Base-by-base conservation (phyloP, 2,888 invertebrate species). In the Cheilosia soror region DNA sequence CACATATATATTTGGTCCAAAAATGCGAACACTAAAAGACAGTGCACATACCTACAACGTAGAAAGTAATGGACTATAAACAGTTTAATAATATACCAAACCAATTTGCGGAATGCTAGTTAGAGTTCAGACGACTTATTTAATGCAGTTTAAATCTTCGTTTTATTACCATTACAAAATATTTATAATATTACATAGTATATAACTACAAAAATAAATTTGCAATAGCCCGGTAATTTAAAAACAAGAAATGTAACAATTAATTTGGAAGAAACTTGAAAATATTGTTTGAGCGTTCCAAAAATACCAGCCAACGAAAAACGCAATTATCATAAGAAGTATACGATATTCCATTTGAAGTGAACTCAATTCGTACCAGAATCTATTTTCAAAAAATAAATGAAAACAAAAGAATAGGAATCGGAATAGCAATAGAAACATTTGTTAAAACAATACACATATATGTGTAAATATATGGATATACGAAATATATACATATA, bases 291-390 rank as follows among this genome's bases (percentile, higher is more conserved):
- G 88, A 88, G 86, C 90, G 90, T 88, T 88, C 87, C 15, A 71
- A 57, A 60, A 78, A 42, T 76, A 87, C 88, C 79, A 90, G 91
- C 91, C 91, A 91, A 91, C 90, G 90, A 90, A 91, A 90, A 91
- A 91, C 90, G 91, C 91, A 91, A 91, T 90, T 89, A 89, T 84
- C 76, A 78, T 80, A 77, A 87, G 77, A 68, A 71, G 53, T 71
- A 60, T 73, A 11, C 11, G 66, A 62, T 65, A 87, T 82, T 84
- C 81, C 27, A 62, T 65, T 25, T 58, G 42, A 76, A 63, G 20
- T 40, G 15, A 65, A 37, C 33, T 6, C 29, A 33, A 20, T 68
- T 58, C 53, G 11, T 60, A 66, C 37, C 15, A 37, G 47, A 53
- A 53, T n/a, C 62, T 27, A 27, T 51, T 72, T 66, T 9, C 13